Evolutionary conservation across 2,113 vertebrate genomes (phyloP).

Genomic region (Nesospiza acunhae): DNA sequence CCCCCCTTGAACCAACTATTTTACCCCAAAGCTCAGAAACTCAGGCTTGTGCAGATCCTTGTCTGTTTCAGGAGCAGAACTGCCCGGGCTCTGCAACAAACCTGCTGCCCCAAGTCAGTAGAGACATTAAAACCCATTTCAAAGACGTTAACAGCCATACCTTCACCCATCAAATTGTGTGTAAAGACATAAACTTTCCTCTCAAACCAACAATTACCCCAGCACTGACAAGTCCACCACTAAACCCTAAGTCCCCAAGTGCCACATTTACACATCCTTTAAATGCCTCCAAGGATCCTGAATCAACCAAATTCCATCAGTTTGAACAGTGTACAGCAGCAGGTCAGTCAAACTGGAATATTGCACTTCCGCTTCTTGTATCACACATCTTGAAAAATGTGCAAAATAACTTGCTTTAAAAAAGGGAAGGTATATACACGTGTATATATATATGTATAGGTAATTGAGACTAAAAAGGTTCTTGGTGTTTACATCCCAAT

Average conservation of each 20-base stretch:
- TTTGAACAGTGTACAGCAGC: not conserved
- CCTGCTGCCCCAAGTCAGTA: not conserved
- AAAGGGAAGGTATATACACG: not conserved
- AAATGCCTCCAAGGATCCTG: not conserved
- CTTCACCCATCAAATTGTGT: not conserved
- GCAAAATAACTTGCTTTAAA: not conserved
- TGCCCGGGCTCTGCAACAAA: not conserved
- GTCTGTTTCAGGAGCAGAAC: not conserved
- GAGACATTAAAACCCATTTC: not conserved
- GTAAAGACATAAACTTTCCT: not conserved
- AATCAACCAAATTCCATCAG: not conserved
- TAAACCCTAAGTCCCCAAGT: not conserved
- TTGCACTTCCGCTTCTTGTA: not conserved
- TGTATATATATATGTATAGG: fast-evolving
- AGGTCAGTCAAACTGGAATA: not conserved
- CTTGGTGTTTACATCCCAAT: not conserved
- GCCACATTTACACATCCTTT: not conserved
- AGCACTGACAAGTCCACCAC: not conserved
- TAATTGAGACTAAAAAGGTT: not conserved
- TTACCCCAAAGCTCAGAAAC: not conserved
- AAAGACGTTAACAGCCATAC: not conserved
- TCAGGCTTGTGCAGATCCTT: not conserved
- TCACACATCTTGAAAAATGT: too few species aligned
- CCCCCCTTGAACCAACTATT: not conserved
- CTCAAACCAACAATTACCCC: not conserved